Evolutionary conservation across 2,113 vertebrate species (phyloP).

Genomic region (Protomyctophum bolini): DNA sequence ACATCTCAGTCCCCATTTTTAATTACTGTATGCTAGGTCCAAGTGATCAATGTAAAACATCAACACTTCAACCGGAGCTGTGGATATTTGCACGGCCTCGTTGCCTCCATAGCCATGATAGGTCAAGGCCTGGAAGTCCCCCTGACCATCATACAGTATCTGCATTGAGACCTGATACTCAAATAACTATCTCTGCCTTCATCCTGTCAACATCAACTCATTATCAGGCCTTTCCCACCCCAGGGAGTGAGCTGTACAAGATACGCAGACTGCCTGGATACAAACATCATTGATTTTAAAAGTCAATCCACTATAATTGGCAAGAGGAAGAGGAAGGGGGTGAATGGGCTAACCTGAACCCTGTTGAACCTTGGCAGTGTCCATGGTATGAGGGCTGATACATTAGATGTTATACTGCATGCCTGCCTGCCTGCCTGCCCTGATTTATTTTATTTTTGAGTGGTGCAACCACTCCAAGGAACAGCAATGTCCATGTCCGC

Average conservation of each 20-base stretch:
- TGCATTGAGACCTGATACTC: constrained; percentile 14
- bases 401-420: too few species aligned
- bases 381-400: neutral
- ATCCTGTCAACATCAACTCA: constrained; percentile 19
- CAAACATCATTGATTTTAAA: constrained; percentile 20
- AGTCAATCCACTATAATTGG: neutral
- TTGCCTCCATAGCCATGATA: neutral
- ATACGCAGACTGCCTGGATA: constrained; percentile 25
- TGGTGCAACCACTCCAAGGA: too few species aligned
- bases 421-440: too few species aligned
- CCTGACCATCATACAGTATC: neutral
- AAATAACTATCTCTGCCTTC: constrained; percentile 20
- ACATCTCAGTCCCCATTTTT: neutral
- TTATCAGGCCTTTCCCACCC: constrained; percentile 22
- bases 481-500: too few species aligned
- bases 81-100: constrained; percentile 52
- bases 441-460: too few species aligned
- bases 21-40: neutral
- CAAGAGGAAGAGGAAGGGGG: neutral
- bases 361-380: neutral
- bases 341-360: neutral
- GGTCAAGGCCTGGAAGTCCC: neutral
- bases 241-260: constrained; percentile 9
- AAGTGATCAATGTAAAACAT: neutral
- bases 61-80: constrained; percentile 30